Evolutionary conservation across 2,113 vertebrate genomes (phyloP).

Genomic region (Mus pahari): DNA sequence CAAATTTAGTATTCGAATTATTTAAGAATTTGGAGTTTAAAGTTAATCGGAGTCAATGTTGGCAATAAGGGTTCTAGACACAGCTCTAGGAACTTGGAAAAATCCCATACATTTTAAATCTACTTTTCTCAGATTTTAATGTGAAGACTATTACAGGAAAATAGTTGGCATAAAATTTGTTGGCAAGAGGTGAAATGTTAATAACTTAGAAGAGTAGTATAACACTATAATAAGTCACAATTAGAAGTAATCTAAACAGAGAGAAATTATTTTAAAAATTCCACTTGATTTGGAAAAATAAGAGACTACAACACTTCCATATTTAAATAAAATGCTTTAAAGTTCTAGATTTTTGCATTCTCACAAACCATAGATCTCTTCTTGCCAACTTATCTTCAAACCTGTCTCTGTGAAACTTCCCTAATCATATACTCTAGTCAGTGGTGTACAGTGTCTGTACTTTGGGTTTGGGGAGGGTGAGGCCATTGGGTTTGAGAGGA

Average conservation of each 20-base stretch:
- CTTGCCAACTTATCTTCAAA: conserved; percentile 67
- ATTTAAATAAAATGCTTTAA: conserved; percentile 54
- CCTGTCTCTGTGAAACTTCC: conserved; percentile 41
- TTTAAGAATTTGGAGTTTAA: background rate
- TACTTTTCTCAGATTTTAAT: background rate
- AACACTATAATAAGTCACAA: background rate
- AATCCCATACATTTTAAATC: background rate
- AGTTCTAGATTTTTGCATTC: background rate
- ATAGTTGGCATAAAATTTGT: background rate
- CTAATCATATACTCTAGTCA: conserved; percentile 48
- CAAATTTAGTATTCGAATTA: background rate
- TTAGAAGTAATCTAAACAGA: background rate
- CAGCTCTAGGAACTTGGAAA: background rate
- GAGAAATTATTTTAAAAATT: background rate
- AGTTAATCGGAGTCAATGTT: background rate
- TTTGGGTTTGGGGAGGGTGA: conserved; percentile 16
- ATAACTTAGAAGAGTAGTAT: background rate
- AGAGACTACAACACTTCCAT: background rate
- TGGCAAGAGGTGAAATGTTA: background rate
- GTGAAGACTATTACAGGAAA: background rate
- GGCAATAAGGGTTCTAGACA: background rate
- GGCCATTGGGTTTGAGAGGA: background rate
- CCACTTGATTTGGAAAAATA: background rate
- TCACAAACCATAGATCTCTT: conserved; percentile 14
- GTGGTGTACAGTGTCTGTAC: conserved; percentile 31